Conservation (phyloP, 1,140 invertebrate species). For the Amyelois transitella region DNA sequence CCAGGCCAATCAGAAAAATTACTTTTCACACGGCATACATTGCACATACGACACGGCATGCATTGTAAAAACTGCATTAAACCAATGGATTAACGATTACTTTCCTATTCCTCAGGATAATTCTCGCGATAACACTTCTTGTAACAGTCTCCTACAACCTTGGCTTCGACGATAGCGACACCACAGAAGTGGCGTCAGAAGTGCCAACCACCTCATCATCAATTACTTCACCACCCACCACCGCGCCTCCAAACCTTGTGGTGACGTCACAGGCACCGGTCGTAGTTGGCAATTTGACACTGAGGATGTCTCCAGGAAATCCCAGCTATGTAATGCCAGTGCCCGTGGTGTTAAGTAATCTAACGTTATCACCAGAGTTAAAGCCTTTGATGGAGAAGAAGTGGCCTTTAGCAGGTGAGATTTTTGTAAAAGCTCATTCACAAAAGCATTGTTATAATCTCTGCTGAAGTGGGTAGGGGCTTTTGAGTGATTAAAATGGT, state of each 20-base stretch:
- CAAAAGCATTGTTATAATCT: too few relatives aligned
- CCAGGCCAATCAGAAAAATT: too few relatives aligned
- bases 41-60: too few relatives aligned
- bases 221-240: not conserved
- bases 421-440: not conserved
- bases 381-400: constrained; percentile 31
- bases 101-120: constrained; percentile 25
- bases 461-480: too few relatives aligned
- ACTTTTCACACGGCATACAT: too few relatives aligned
- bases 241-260: too few relatives aligned
- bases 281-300: not conserved
- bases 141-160: constrained; percentile 74
- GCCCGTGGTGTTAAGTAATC: not conserved
- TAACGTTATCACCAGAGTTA: constrained; percentile 15
- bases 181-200: not conserved
- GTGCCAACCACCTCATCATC: not conserved
- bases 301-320: not conserved
- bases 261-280: not conserved
- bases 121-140: constrained; percentile 65
- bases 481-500: too few relatives aligned
- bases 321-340: not conserved
- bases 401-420: constrained; percentile 59
- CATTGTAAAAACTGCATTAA: too few relatives aligned
- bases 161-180: constrained; percentile 29
- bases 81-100: too few relatives aligned